Percentiles rank a stretch among this genome's conserved stretches.
phyloP scores from a whole-genome alignment of 1,140 invertebrate genomes.

The Pseudomyrmex gracilis region DNA sequence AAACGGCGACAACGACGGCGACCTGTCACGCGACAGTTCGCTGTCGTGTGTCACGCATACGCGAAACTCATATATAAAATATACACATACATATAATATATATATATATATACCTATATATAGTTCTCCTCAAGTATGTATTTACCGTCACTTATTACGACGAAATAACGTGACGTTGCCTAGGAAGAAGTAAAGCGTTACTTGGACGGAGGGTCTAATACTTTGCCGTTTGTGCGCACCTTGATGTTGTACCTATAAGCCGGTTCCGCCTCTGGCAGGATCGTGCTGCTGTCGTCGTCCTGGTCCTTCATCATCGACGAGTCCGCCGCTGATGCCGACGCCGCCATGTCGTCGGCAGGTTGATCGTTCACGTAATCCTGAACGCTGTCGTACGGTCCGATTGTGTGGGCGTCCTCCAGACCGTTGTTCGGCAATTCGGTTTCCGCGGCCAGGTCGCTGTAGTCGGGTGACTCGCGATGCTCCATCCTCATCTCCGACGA shows the following conservation, averaged over 20 bases:
- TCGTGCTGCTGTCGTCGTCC: constrained; percentile 83
- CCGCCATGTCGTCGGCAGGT: constrained; percentile 63
- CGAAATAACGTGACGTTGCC: constrained; percentile 70
- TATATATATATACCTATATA: constrained; percentile 47
- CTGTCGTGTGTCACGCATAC: constrained; percentile 12
- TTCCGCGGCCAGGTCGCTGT: constrained; percentile 54
- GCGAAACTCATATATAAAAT: constrained; percentile 36
- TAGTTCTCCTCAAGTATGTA: constrained; percentile 40
- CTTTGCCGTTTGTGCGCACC: constrained; percentile 84
- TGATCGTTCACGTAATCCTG: constrained; percentile 81
- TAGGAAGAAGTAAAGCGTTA: constrained; percentile 78
- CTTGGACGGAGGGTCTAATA: constrained; percentile 85
- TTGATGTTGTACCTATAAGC: constrained; percentile 85
- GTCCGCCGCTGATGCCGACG: constrained; percentile 21
- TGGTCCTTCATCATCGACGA: constrained; percentile 76
- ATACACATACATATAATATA: constrained; percentile 45
- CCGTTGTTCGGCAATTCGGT: constrained; percentile 77
- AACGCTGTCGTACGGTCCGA: constrained; percentile 82
- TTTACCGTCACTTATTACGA: constrained; percentile 56
- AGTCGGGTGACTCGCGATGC: constrained; percentile 73
- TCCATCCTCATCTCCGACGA: constrained; percentile 72
- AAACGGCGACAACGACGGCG: constrained; percentile 36
- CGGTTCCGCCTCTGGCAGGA: constrained; percentile 83
- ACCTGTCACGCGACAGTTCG: constrained; percentile 8
- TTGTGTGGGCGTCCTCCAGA: constrained; percentile 78